Conservation (phyloP, 2,888 invertebrate species). For the Pharmacophagus antenor region DNA sequence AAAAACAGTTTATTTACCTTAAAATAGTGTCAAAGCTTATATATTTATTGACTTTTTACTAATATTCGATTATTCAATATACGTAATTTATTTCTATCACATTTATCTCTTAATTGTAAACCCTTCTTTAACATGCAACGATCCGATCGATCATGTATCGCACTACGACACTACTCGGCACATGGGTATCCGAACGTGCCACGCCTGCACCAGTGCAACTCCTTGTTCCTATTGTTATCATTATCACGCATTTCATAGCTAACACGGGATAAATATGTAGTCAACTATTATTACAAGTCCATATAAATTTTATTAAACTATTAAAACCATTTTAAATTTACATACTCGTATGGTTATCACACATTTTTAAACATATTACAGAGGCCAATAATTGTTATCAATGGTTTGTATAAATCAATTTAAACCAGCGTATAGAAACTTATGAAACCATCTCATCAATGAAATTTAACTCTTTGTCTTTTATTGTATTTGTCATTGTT, state of each 20-base stretch:
- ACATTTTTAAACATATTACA: too few species aligned
- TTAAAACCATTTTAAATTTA: not conserved
- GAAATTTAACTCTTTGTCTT: not conserved
- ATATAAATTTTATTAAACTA: not conserved
- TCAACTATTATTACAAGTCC: not conserved
- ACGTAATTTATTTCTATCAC: not conserved
- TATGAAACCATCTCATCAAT: not conserved
- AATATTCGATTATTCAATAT: not conserved
- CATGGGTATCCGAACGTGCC: not conserved
- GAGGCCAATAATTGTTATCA: not conserved
- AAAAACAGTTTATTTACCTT: too few species aligned
- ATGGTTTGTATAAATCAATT: not conserved
- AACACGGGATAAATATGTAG: not conserved
- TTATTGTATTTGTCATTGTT: not conserved
- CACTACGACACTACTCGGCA: too few species aligned
- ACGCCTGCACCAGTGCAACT: not conserved
- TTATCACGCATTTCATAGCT: not conserved
- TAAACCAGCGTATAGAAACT: not conserved
- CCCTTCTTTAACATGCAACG: not conserved
- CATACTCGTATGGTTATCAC: too few species aligned
- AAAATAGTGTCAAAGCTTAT: too few species aligned
- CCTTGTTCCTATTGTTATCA: not conserved
- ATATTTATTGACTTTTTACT: not conserved
- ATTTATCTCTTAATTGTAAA: not conserved
- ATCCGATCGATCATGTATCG: too few species aligned